Conservation (phyloP, 2,888 invertebrate genomes). For the Lathronympha strigana region DNA sequence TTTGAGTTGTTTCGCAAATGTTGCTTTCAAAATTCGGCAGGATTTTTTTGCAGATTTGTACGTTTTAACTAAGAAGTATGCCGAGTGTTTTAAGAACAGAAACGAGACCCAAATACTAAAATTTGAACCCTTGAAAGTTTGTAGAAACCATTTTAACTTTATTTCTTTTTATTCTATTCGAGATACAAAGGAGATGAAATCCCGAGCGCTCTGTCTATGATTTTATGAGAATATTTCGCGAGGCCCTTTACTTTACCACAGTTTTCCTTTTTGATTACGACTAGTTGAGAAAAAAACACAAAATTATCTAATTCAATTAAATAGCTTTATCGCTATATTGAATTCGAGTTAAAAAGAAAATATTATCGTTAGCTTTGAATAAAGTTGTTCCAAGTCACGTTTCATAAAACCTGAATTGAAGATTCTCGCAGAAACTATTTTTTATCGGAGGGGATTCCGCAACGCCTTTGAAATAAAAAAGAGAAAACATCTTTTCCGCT, state of each 20-base stretch:
- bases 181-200: slow-evolving; percentile 40
- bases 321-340: slow-evolving; percentile 30
- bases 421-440: slow-evolving; percentile 37
- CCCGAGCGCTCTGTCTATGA: slow-evolving; percentile 31
- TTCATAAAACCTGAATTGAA: slow-evolving; percentile 38
- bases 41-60: background rate
- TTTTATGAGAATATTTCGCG: slow-evolving; percentile 33
- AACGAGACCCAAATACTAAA: slow-evolving; percentile 21
- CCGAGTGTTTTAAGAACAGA: slow-evolving; percentile 1
- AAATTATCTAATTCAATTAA: slow-evolving; percentile 19
- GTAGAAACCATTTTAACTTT: slow-evolving; percentile 33
- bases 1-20: background rate
- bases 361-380: slow-evolving; percentile 21
- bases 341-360: slow-evolving; percentile 30
- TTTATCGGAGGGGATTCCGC: slow-evolving; percentile 36
- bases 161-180: slow-evolving; percentile 37
- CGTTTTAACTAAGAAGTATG: background rate
- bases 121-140: slow-evolving; percentile 29
- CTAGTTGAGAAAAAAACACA: slow-evolving; percentile 19
- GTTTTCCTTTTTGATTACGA: slow-evolving; percentile 34
- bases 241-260: slow-evolving; percentile 38
- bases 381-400: slow-evolving; percentile 38
- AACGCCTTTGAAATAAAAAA: slow-evolving; percentile 50
- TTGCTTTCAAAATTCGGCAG: background rate
- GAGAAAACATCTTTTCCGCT: slow-evolving; percentile 50